Evolutionary conservation across 2,888 invertebrate species (phyloP).

Genomic region (Autographa gamma): DNA sequence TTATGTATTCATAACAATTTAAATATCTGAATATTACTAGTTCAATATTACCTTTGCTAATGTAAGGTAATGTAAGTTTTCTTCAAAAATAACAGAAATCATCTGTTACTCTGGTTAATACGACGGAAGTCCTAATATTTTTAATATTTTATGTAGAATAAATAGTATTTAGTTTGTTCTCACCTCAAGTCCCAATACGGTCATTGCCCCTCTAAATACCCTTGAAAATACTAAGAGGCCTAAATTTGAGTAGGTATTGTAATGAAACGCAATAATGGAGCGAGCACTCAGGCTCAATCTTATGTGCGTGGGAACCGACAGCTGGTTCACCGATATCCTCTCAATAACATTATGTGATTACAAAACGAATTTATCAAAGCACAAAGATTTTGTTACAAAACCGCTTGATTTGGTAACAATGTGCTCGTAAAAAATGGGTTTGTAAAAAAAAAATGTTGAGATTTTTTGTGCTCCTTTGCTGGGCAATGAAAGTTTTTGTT

Average conservation of each 20-base stretch:
- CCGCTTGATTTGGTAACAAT: neutral
- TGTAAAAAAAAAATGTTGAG: neutral
- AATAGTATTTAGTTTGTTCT: neutral
- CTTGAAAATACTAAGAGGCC: neutral
- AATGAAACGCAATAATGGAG: conserved; percentile 1
- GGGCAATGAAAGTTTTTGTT: no score
- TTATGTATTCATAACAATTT: no score
- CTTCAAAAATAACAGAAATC: no score
- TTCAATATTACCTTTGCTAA: no score
- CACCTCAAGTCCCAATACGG: neutral
- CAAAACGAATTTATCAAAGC: neutral
- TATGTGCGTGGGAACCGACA: neutral
- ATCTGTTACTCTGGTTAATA: no score
- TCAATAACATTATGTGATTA: neutral
- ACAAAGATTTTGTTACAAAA: neutral
- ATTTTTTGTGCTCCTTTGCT: no score
- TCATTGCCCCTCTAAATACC: neutral
- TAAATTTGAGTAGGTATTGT: neutral
- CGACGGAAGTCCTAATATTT: no score
- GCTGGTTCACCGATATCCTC: neutral
- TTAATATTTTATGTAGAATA: no score
- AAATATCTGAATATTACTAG: no score
- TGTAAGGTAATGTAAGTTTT: no score
- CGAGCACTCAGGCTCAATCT: neutral
- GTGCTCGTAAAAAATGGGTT: neutral